A percentile compares a stretch with the other conserved stretches of the same genome.
Evolutionary conservation across 2,797 vertebrate genomes (phyloP).

Genomic region (Eulemur albifrons): DNA sequence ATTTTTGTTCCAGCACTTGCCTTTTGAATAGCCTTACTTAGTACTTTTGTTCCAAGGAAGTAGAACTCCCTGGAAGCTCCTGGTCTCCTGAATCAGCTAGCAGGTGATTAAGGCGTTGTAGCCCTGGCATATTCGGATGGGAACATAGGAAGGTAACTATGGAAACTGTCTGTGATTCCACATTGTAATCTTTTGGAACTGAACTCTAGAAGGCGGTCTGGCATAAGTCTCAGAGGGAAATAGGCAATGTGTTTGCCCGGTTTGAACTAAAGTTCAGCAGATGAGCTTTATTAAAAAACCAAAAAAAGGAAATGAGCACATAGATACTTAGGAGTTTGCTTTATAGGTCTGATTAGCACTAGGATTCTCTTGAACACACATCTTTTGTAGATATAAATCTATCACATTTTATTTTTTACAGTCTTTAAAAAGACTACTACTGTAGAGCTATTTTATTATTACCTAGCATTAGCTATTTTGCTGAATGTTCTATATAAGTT

Average conservation of each 20-base stretch:
- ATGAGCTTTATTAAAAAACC: not conserved
- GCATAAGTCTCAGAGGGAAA: not conserved
- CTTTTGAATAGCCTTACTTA: slow-evolving; percentile 20
- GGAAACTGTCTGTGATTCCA: not conserved
- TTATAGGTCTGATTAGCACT: not conserved
- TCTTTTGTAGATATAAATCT: not conserved
- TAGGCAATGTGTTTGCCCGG: not conserved
- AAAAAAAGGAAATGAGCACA: not conserved
- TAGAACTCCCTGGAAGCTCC: not conserved
- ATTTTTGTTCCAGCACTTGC: not conserved
- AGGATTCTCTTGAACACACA: not conserved
- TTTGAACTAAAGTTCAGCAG: not conserved
- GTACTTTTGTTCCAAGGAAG: not conserved
- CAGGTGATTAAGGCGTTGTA: not conserved
- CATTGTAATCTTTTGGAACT: not conserved
- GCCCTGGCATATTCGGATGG: not conserved
- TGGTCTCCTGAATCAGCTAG: slow-evolving; percentile 9
- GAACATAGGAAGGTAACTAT: not conserved
- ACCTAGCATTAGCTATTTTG: not conserved
- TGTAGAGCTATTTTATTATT: not conserved
- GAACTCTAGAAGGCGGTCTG: not conserved
- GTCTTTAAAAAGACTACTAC: not conserved
- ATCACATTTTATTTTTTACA: not conserved
- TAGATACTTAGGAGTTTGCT: not conserved
- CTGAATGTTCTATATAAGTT: not conserved